Base-by-base conservation (phyloP, 2,888 invertebrate species). In the Heliconius cydno region DNA sequence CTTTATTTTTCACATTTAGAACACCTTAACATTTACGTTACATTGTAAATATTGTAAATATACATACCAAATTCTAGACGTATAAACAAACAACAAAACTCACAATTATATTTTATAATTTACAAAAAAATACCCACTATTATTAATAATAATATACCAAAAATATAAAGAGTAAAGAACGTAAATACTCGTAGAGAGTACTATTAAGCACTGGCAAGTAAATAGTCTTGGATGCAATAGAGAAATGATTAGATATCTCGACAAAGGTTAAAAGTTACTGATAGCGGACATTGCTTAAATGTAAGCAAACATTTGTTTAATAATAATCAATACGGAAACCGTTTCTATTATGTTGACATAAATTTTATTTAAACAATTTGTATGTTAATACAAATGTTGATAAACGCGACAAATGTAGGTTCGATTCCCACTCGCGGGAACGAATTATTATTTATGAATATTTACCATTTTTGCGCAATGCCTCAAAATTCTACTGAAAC, bases 171-270 rank as follows among this genome's bases (percentile, higher is more conserved):
- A 41, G 3, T 4, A 60, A 10, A 38, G 2, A n/a, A 41, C n/a
- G 15, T 41, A 15, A 3, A 25, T 25, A 41, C 41, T 70, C 15
- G 25, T 41, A 70, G 12, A 25, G 70, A 70, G 41, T 7, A 25
- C 70, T 25, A 25, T 41, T 15, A 41, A 6, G 1, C 15, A 70
- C 41, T 70, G 70, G 41, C 41, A 41, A 25, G 25, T 70, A 70
- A 70, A 70, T n/a, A n/a, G n/a, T 41, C 41, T 70, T 25, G 41
- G 25, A 70, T 70, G 70, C 41, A 46, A 9, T 46, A 70, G 70
- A 46, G 70, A 70, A 41, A 46, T 46, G 41, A 70, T 41, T 46
- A 70, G 41, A 70, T 70, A 70, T 70, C 70, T 70, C 15, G 41
- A 1, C 46, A 46, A 70, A 70, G 70, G 70, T 70, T 46, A 70